A percentile compares a stretch with the other conserved stretches of the same genome.
These are phyloP conservation scores for Drosophila algonquin DNA, from an alignment of 2,888 invertebrate genomes.

Conservation along the genomic window DNA sequence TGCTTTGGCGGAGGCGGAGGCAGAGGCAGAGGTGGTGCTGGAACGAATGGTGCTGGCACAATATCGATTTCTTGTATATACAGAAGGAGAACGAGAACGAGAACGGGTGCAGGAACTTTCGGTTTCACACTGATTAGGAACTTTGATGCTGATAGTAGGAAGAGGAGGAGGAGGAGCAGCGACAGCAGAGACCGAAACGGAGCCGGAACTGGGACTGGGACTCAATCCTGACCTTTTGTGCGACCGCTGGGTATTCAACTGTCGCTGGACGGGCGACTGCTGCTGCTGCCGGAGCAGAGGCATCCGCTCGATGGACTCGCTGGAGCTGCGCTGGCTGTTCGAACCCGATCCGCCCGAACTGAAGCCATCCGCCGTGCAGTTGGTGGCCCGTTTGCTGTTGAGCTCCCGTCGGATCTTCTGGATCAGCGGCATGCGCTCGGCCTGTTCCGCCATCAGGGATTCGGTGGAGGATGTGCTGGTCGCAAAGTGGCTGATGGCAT, in stretches of 20 bases:
- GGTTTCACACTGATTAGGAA: constrained; percentile 75
- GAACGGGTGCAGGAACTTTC: constrained; percentile 78
- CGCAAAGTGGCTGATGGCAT: constrained; percentile 77
- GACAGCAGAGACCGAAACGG: constrained; percentile 31
- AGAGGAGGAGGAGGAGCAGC: constrained; percentile 56
- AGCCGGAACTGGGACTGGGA: neutral
- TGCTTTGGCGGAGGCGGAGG: neutral
- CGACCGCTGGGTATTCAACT: constrained; percentile 80
- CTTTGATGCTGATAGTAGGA: constrained; percentile 67
- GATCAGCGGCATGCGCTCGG: constrained; percentile 72
- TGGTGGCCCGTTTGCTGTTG: constrained; percentile 77
- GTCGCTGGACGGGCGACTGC: constrained; percentile 69
- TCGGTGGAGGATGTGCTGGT: constrained; percentile 68
- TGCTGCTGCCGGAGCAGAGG: constrained; percentile 60
- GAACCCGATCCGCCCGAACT: constrained; percentile 77
- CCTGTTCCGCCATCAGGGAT: constrained; percentile 59
- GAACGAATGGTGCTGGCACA: constrained; percentile 62
- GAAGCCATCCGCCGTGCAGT: constrained; percentile 67
- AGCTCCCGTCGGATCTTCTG: constrained; percentile 80
- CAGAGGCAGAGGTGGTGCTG: constrained; percentile 4
- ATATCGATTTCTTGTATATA: constrained; percentile 76
- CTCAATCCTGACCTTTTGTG: constrained; percentile 72
- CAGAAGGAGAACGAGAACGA: constrained; percentile 70
- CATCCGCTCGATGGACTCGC: constrained; percentile 79
- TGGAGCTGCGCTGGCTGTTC: constrained; percentile 78